Evolutionary conservation across 2,113 vertebrate genomes (phyloP).

Genomic region (Greenwoodochromis staneri): DNA sequence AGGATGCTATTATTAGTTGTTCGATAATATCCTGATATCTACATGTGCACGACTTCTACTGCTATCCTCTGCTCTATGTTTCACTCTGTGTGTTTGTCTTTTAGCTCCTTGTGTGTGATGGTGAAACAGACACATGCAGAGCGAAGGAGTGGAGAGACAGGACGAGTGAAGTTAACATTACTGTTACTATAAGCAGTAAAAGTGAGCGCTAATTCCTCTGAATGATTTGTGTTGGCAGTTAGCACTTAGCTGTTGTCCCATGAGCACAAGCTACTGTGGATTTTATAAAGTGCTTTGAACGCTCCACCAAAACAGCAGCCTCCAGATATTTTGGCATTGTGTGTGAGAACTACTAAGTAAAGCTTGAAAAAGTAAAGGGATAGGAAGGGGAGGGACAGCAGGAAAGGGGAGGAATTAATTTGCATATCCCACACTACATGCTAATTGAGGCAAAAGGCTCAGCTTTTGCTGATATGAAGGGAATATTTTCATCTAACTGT

Average conservation of each 20-base stretch:
- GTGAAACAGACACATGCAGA: neutral
- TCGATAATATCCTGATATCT: neutral
- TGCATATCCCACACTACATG: neutral
- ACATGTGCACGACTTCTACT: neutral
- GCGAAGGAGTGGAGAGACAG: neutral
- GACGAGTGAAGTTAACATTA: neutral
- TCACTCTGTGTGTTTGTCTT: neutral
- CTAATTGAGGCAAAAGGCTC: neutral
- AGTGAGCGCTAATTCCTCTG: neutral
- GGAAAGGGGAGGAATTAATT: neutral
- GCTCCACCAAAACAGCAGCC: neutral
- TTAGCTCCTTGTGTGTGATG: neutral
- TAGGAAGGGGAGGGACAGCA: neutral
- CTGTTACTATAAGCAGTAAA: neutral
- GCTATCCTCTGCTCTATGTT: neutral
- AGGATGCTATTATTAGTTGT: neutral
- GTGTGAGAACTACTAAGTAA: neutral
- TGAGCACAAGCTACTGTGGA: neutral
- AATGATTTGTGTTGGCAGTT: neutral
- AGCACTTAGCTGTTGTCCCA: neutral
- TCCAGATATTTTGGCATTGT: neutral
- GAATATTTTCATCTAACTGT: neutral
- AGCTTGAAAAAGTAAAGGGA: neutral
- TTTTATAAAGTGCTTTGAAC: neutral
- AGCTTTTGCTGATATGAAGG: neutral